These are phyloP conservation scores for Turnix velox DNA, from an alignment of 2,113 vertebrate species.

Conservation along the genomic window DNA sequence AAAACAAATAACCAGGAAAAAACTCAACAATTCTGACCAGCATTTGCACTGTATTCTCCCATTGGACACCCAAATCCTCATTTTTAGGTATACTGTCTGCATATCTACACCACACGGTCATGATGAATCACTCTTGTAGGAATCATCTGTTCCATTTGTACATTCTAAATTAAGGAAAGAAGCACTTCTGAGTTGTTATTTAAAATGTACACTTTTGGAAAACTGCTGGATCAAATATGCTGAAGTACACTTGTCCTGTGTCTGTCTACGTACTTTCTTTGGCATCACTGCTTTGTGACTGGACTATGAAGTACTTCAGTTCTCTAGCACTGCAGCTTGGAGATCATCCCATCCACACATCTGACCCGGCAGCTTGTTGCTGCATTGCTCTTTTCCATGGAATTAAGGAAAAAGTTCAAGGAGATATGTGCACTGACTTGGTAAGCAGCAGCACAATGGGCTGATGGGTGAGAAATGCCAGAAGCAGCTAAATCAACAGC, in stretches of 20 bases:
- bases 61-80: neutral
- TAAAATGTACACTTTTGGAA: neutral
- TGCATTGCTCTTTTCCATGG: neutral
- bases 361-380: fast-evolving
- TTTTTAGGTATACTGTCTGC: neutral
- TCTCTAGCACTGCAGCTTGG: neutral
- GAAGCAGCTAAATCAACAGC: neutral
- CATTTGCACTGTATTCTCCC: neutral
- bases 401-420: neutral
- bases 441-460: neutral
- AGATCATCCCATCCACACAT: neutral
- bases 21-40: fast-evolving
- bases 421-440: fast-evolving
- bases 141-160: neutral
- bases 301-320: neutral
- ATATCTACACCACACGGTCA: neutral
- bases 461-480: neutral
- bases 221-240: neutral
- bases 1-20: neutral
- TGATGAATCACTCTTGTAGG: neutral
- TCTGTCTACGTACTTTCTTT: neutral
- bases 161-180: neutral
- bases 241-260: neutral
- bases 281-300: neutral
- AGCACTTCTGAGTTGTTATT: neutral